Base-by-base conservation (phyloP, 1,140 invertebrate species). In the Pantala flavescens region DNA sequence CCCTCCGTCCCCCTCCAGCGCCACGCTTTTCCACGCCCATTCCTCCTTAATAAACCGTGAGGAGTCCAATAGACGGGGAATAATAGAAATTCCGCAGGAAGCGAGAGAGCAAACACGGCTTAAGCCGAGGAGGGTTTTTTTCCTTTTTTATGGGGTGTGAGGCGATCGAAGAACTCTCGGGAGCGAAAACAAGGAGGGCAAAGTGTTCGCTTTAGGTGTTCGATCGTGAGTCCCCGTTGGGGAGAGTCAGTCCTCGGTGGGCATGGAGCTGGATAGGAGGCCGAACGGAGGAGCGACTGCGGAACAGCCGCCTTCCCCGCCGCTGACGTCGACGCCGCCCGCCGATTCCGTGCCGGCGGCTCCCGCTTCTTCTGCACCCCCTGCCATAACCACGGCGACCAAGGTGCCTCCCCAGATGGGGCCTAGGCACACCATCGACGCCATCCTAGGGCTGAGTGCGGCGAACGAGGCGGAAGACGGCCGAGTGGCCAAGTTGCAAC, bases 351-450 rank as follows among this genome's bases (percentile, higher is more conserved):
- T 21, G 49, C 49, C 49, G 16, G 14, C 49, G 16, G 49, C 49
- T 12, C 49, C 49, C 3, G 12, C 49, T 19, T 1, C 14, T 1
- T 36, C 28, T 9, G 28, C 3, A 36, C 49, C 49, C 16, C 49
- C 49, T 63, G 14, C 49, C 49, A 21, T 16, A 3, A 63, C n/a
- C 16, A 63, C 49, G 49, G 49, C 16, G 1, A 63, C 49, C 12
- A 63, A 63, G 49, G 49, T 63, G 49, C 16, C 16, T 21, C 16
- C 16, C 5, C 49, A 63, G 16, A 21, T 55, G 42, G 74, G 76
- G 7, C 77, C 78, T 11, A 77, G 78, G 9, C 80, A 81, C 77
- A 79, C 79, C 43, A 81, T 81, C n/a, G 80, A 81, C 76, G 80
- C 80, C 74, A 81, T 81, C n/a, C 74, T 81, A 36, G 80, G 80